Base-by-base conservation (phyloP, 2,888 invertebrate genomes). In the Polydrusus pterygomalis region DNA sequence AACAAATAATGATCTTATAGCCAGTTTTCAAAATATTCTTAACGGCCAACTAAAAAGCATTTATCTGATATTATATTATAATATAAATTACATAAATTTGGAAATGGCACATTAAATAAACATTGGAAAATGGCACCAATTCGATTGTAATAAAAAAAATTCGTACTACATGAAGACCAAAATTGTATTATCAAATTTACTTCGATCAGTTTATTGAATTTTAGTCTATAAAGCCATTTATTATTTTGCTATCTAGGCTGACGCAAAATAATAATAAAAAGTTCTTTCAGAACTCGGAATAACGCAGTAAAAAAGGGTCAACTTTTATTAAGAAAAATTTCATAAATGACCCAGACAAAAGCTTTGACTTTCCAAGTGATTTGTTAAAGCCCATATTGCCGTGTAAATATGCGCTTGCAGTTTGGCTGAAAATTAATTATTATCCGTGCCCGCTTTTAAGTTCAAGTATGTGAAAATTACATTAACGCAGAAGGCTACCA, bases 241-340 rank as follows among this genome's bases (percentile, higher is more conserved):
- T 18, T n/a, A 43, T 64, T 30, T 17, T 7, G 17, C 30, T 62
- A n/a, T 64, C 7, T 47, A 15, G 43, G 34, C 34, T 64, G n/a
- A 47, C 13, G 30, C 15, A 20, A 51, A 11, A 51, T 51, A 10
- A 51, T 20, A n/a, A 51, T 11, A 20, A 51, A 51, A 51, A 51
- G 18, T 51, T 20, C 51, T 51, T 30, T 51, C 13, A n/a, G 20
- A n/a, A 30, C 2, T 54, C 20, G 25, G 20, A n/a, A 30, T 54
- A 30, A 30, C 20, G 10, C 30, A 20, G n/a, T 54, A 25, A 54
- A 54, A 54, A 54, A 25, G n/a, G 54, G 54, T 54, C 54, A 54
- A 54, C 25, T 54, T 54, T 54, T 54, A 30, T 54, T 30, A 54
- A 54, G 25, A 54, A 54, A 54, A 54, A 54, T 54, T n/a, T 30